Evolutionary conservation across 1,140 invertebrate genomes (phyloP).

Genomic region (Ephestia elutella): DNA sequence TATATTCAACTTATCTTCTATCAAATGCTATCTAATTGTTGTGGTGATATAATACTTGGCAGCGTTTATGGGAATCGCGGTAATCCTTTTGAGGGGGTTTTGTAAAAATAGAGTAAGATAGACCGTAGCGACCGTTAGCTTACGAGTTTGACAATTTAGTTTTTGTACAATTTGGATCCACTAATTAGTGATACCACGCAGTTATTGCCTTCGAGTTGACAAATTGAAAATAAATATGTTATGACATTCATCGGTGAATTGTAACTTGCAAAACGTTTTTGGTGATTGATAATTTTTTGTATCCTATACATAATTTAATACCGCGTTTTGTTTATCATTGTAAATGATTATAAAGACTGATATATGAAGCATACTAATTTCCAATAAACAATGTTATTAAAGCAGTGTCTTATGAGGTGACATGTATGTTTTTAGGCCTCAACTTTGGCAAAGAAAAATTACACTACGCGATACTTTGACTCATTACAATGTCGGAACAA

Average conservation of each 20-base stretch:
- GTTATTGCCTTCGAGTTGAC: slow-evolving; percentile 25
- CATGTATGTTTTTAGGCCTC: too few relatives aligned
- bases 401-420: too few relatives aligned
- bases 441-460: too few relatives aligned
- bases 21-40: too few relatives aligned
- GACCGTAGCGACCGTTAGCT: slow-evolving; percentile 47
- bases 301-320: too few relatives aligned
- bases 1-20: too few relatives aligned
- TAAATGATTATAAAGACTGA: too few relatives aligned
- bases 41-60: not conserved
- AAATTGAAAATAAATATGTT: not conserved
- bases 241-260: not conserved
- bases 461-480: too few relatives aligned
- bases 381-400: too few relatives aligned
- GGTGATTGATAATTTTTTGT: not conserved
- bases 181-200: slow-evolving; percentile 52
- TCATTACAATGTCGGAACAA: too few relatives aligned
- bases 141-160: slow-evolving; percentile 59
- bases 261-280: not conserved
- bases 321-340: too few relatives aligned
- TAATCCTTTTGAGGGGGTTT: slow-evolving; percentile 6
- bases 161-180: slow-evolving; percentile 68
- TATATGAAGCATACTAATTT: too few relatives aligned
- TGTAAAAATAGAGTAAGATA: slow-evolving; percentile 65
- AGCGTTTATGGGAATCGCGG: not conserved